Evolutionary conservation across 2,113 vertebrate genomes (phyloP).

Genomic region (Neogobius melanostomus): DNA sequence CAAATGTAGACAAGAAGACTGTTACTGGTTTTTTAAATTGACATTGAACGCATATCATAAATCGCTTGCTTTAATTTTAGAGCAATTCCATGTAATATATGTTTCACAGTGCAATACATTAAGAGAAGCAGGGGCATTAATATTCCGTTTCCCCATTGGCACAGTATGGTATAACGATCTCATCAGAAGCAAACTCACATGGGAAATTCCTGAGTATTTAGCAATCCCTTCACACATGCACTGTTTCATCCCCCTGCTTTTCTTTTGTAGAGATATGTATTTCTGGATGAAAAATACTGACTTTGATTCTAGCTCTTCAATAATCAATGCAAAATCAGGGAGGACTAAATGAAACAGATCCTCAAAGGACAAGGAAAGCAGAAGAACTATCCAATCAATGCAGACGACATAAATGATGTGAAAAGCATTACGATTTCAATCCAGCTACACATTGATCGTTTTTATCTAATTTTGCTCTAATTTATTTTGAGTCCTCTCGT

Average conservation of each 20-base stretch:
- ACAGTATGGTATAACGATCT: too few relatives aligned
- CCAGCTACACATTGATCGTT: background rate
- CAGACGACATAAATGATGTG: background rate
- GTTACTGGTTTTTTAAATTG: too few relatives aligned
- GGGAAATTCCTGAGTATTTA: background rate
- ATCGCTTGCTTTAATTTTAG: too few relatives aligned
- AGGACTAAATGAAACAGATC: background rate
- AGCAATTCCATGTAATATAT: too few relatives aligned
- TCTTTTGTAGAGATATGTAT: too few relatives aligned
- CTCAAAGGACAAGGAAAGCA: background rate
- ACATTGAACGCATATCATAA: too few relatives aligned
- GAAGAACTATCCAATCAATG: background rate
- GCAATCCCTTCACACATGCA: too few relatives aligned
- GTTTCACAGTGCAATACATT: too few relatives aligned
- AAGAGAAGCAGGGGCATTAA: too few relatives aligned
- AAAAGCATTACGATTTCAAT: background rate
- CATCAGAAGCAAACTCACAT: background rate
- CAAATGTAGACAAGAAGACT: too few relatives aligned
- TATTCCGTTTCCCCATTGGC: too few relatives aligned
- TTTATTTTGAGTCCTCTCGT: background rate
- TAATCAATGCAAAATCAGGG: slow-evolving; percentile 5
- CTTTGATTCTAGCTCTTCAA: background rate
- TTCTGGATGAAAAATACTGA: background rate
- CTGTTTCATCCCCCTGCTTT: too few relatives aligned
- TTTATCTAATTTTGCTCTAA: slow-evolving; percentile 2